Evolutionary conservation across 2,797 vertebrate genomes (phyloP).

Genomic region (Parambassis ranga): DNA sequence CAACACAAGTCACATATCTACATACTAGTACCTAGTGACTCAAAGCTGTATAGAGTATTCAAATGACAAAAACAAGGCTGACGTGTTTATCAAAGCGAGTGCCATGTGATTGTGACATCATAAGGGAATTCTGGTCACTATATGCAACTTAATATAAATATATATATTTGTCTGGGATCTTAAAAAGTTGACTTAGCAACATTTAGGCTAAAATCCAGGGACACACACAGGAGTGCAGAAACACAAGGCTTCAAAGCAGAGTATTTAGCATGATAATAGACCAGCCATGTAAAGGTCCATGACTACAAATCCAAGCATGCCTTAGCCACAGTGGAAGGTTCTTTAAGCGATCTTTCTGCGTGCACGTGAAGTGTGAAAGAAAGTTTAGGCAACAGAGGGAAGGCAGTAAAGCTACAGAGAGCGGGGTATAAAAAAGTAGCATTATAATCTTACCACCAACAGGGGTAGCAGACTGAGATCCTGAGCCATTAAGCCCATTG

Average conservation of each 20-base stretch:
- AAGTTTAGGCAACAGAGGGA: constrained; percentile 66
- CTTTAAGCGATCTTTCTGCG: constrained; percentile 63
- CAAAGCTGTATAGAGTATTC: constrained; percentile 7
- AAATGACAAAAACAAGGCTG: not conserved
- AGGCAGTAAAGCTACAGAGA: constrained; percentile 65
- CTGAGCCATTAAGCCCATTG: constrained; percentile 90
- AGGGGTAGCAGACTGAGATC: constrained; percentile 97
- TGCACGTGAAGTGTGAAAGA: constrained; percentile 34
- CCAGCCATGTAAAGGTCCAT: constrained; percentile 38
- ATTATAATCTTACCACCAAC: constrained; percentile 94
- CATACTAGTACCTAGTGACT: not conserved
- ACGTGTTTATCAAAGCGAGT: too few relatives aligned
- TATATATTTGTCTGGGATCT: not conserved
- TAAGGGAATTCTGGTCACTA: not conserved
- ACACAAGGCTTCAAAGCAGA: constrained; percentile 35
- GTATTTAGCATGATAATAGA: constrained; percentile 34
- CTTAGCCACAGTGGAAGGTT: constrained; percentile 58
- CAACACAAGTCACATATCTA: not conserved
- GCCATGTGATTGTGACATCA: not conserved
- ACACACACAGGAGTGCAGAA: constrained; percentile 26
- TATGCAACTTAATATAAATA: not conserved
- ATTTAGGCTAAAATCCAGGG: not conserved
- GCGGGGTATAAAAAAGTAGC: constrained; percentile 77
- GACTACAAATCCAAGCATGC: constrained; percentile 65
- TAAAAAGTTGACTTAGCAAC: not conserved